A percentile compares a stretch with the other conserved stretches of the same genome.
Evolutionary conservation across 2,888 invertebrate genomes (phyloP).

Genomic region (Aphidoletes aphidimyza): DNA sequence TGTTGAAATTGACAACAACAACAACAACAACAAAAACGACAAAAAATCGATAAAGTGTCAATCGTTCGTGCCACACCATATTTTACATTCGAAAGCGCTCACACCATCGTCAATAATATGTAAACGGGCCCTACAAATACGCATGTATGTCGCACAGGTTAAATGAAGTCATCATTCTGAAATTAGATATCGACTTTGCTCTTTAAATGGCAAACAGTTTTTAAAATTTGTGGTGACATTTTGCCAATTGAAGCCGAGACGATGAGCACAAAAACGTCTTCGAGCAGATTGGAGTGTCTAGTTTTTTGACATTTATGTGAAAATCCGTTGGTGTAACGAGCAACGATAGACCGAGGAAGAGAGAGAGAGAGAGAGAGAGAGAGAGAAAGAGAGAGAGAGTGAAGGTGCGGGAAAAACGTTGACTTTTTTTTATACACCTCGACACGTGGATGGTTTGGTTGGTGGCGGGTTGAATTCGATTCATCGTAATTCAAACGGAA

Average conservation of each 20-base stretch:
- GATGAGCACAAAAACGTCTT: too few relatives aligned
- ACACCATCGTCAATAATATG: background rate
- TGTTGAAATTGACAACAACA: too few relatives aligned
- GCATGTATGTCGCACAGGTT: conserved; percentile 21
- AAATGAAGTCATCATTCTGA: conserved; percentile 42
- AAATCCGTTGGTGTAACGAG: background rate
- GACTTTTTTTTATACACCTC: too few relatives aligned
- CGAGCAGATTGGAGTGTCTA: conserved; percentile 30
- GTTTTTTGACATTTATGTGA: conserved; percentile 28
- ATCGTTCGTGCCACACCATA: background rate
- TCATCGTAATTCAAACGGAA: background rate
- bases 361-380: too few relatives aligned
- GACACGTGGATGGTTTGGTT: conserved; percentile 4
- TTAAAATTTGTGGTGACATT: conserved; percentile 51
- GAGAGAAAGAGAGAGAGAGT: too few relatives aligned
- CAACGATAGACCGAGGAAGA: background rate
- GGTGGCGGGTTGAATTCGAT: too few relatives aligned
- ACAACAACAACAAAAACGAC: background rate
- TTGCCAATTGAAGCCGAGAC: conserved; percentile 30
- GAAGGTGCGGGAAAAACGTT: background rate
- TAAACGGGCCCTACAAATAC: background rate
- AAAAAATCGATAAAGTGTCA: background rate
- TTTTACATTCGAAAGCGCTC: background rate
- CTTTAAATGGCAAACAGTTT: conserved; percentile 37
- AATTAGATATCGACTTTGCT: conserved; percentile 28